A percentile compares a stretch with the other conserved stretches of the same genome.
phyloP scores from a whole-genome alignment of 2,888 invertebrate genomes.

The Epinotia nisella region DNA sequence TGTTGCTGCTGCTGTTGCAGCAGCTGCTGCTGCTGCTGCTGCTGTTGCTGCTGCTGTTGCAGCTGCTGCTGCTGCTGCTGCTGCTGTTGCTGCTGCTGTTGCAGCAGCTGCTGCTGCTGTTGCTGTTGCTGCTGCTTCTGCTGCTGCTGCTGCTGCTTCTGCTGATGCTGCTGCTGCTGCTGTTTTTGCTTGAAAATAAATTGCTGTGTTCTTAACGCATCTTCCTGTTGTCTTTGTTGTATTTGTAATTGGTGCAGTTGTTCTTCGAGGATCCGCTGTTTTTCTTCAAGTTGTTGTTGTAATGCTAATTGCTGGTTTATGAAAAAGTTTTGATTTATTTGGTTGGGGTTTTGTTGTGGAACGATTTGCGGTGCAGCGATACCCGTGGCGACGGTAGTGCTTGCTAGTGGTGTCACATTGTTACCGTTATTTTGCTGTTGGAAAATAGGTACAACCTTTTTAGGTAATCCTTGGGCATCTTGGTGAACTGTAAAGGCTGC shows the following conservation, averaged over 20 bases:
- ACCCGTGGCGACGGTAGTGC: constrained; percentile 54
- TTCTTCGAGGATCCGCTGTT: constrained; percentile 88
- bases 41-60: constrained; percentile 63
- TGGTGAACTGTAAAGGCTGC: constrained; percentile 94
- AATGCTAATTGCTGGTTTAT: constrained; percentile 71
- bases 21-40: constrained; percentile 64
- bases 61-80: constrained; percentile 50
- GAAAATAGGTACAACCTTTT: constrained; percentile 90
- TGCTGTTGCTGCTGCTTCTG: constrained; percentile 65
- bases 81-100: constrained; percentile 49
- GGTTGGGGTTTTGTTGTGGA: constrained; percentile 42
- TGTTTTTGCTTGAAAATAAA: constrained; percentile 61
- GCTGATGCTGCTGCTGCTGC: neutral
- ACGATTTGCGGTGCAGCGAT: constrained; percentile 48
- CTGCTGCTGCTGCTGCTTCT: constrained; percentile 52
- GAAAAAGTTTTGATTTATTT: constrained; percentile 59
- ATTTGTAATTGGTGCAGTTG: constrained; percentile 87
- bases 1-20: constrained; percentile 64
- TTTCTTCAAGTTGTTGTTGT: constrained; percentile 85
- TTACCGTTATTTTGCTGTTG: constrained; percentile 72
- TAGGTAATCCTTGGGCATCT: constrained; percentile 91
- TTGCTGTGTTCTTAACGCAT: constrained; percentile 73
- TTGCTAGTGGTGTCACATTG: constrained; percentile 54
- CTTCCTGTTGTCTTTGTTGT: constrained; percentile 89
- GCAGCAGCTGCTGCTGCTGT: constrained; percentile 62